Evolutionary conservation across 1,140 invertebrate genomes (phyloP).

Genomic region (Homarus americanus): DNA sequence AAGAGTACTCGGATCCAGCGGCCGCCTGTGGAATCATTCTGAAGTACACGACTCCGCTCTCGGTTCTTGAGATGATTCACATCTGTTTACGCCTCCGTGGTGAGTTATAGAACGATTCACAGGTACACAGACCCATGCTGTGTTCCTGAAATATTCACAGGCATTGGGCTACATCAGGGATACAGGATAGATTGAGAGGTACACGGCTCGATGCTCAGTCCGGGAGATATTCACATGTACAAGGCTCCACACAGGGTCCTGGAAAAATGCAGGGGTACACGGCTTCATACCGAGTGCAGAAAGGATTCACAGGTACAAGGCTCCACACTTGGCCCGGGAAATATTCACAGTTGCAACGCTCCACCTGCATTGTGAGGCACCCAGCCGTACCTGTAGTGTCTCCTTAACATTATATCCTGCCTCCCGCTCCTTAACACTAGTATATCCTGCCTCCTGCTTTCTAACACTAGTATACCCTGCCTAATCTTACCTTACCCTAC

Average conservation of each 20-base stretch:
- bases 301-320: not conserved
- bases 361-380: too few relatives aligned
- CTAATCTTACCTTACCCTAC: too few relatives aligned
- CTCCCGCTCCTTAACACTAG: too few relatives aligned
- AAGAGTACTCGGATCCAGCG: too few relatives aligned
- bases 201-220: not conserved
- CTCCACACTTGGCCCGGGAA: not conserved
- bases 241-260: not conserved
- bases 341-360: not conserved
- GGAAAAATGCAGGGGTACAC: not conserved
- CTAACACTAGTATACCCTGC: too few relatives aligned
- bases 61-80: not conserved
- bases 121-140: not conserved
- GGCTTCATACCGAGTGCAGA: not conserved
- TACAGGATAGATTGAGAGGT: not conserved
- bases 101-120: not conserved
- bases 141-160: not conserved
- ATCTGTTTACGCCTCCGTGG: not conserved
- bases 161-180: not conserved
- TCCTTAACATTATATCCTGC: too few relatives aligned
- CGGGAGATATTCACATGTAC: not conserved
- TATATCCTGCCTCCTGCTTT: too few relatives aligned
- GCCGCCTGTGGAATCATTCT: too few relatives aligned
- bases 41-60: too few relatives aligned
- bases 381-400: too few relatives aligned